Conservation (phyloP, 2,113 vertebrate species). For the Vicugna pacos region DNA sequence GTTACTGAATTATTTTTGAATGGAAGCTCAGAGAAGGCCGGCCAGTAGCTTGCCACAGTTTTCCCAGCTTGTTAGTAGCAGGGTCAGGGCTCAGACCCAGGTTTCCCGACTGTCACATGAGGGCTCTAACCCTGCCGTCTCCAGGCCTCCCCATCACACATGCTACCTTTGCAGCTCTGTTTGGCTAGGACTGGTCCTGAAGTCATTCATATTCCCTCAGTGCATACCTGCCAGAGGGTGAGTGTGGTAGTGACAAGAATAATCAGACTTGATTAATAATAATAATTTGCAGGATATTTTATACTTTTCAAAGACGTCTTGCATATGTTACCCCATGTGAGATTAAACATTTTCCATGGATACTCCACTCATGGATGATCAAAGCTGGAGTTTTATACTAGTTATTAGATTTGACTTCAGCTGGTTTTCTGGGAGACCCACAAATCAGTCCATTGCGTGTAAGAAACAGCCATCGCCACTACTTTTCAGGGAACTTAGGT, state of each 20-base stretch:
- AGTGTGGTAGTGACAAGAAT: constrained; percentile 29
- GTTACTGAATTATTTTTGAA: neutral
- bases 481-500: constrained; percentile 44
- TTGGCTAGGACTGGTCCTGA: neutral
- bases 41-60: neutral
- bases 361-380: constrained; percentile 42
- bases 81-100: neutral
- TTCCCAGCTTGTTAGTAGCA: neutral
- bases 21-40: neutral
- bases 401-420: constrained; percentile 57
- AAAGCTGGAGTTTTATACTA: constrained; percentile 30
- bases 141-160: neutral
- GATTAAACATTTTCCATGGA: constrained; percentile 64
- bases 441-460: constrained; percentile 50
- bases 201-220: constrained; percentile 50
- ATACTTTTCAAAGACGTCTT: constrained; percentile 50
- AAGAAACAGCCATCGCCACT: constrained; percentile 14
- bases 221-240: neutral
- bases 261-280: constrained; percentile 25
- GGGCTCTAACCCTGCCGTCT: neutral
- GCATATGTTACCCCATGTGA: constrained; percentile 8
- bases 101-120: neutral
- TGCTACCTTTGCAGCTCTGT: neutral
- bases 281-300: constrained; percentile 29
- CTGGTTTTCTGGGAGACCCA: constrained; percentile 38